These are phyloP conservation scores for Tenthredo mesomela DNA, from an alignment of 2,888 invertebrate species.

Conservation along the genomic window DNA sequence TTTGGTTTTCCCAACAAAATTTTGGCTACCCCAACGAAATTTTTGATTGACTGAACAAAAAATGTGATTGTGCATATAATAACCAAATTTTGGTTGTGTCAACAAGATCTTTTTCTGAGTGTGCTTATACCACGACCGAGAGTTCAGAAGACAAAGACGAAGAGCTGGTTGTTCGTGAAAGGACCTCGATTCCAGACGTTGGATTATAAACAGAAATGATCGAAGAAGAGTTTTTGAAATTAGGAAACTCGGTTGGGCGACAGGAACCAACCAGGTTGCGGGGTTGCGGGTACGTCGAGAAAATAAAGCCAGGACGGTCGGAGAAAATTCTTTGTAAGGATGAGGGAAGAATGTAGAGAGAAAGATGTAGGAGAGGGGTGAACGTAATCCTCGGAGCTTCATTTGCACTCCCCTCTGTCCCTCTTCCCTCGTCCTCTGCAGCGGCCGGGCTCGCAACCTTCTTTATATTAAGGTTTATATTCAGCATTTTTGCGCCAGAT, in stretches of 20 bases:
- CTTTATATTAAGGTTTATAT: constrained; percentile 56
- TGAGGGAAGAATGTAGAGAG: constrained; percentile 26
- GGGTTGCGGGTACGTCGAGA: constrained; percentile 1
- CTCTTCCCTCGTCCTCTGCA: constrained; percentile 28
- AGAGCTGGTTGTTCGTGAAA: too few relatives aligned
- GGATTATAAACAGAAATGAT: not conserved
- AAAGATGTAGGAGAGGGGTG: constrained; percentile 30
- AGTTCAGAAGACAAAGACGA: too few relatives aligned
- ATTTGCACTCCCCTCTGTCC: constrained; percentile 50
- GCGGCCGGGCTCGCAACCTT: constrained; percentile 49
- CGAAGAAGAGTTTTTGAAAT: constrained; percentile 37
- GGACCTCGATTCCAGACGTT: too few relatives aligned
- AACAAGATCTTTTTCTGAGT: too few relatives aligned
- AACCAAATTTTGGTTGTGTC: too few relatives aligned
- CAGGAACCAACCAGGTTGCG: constrained; percentile 28
- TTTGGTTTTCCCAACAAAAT: too few relatives aligned
- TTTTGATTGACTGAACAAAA: too few relatives aligned
- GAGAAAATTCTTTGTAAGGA: constrained; percentile 34
- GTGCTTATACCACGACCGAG: too few relatives aligned
- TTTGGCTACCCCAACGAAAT: too few relatives aligned
- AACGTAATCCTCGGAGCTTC: constrained; percentile 54
- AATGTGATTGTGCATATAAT: too few relatives aligned
- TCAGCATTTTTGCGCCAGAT: constrained; percentile 56
- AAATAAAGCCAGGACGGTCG: constrained; percentile 17
- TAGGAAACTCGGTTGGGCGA: constrained; percentile 24